phyloP scores from a whole-genome alignment of 2,113 vertebrate genomes.

The Etheostoma spectabile region DNA sequence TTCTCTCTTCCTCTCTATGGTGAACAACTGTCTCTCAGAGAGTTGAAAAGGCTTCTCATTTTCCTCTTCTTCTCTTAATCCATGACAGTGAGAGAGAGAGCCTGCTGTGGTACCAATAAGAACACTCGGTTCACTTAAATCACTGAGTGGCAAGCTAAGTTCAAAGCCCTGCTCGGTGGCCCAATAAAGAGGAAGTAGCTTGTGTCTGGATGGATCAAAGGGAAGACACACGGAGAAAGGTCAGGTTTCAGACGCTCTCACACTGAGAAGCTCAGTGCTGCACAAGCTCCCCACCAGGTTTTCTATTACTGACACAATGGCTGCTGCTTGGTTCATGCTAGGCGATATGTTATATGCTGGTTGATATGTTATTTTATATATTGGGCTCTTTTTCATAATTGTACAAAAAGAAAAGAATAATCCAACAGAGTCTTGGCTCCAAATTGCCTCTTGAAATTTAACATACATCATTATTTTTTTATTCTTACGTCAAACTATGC shows the following conservation, averaged over 20 bases:
- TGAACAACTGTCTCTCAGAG: conserved; percentile 30
- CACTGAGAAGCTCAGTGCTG: conserved; percentile 52
- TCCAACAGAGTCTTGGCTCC: background rate
- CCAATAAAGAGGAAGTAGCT: conserved; percentile 75
- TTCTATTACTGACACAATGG: conserved; percentile 64
- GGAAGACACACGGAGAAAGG: conserved; percentile 73
- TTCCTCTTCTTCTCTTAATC: conserved; percentile 65
- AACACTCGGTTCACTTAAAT: conserved; percentile 70
- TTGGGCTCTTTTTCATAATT: background rate
- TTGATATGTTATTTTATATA: conserved; percentile 40
- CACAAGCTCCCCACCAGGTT: conserved; percentile 62
- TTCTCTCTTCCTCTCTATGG: conserved; percentile 23
- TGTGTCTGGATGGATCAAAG: conserved; percentile 82
- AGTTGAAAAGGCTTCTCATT: conserved; percentile 50
- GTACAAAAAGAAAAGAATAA: conserved; percentile 5
- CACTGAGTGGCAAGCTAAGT: conserved; percentile 73
- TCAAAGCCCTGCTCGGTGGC: conserved; percentile 80
- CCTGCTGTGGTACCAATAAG: conserved; percentile 52
- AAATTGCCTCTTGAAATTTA: background rate
- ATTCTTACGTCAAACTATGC: background rate
- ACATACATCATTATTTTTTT: background rate
- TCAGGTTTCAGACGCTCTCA: conserved; percentile 76
- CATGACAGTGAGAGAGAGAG: conserved; percentile 54
- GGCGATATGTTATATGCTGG: conserved; percentile 32
- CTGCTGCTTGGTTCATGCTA: conserved; percentile 23